These are phyloP conservation scores for Dione vanillae DNA, from an alignment of 2,888 invertebrate species.

Conservation along the genomic window DNA sequence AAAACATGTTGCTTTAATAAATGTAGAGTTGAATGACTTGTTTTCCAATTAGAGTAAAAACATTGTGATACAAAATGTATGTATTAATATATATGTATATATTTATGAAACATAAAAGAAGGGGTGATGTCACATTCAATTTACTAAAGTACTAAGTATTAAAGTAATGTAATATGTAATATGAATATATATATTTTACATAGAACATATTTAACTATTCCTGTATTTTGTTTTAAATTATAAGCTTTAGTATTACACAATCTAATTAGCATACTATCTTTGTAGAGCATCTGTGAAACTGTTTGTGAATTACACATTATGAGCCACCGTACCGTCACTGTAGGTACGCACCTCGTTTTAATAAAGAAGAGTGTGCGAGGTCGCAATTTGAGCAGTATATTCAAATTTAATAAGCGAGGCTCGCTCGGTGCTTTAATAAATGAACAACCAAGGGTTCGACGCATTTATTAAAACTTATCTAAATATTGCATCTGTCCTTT, in stretches of 20 bases:
- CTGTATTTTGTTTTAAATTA: not conserved
- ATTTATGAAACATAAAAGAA: not conserved
- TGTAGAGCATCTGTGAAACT: slow-evolving; percentile 14
- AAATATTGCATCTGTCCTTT: slow-evolving; percentile 41
- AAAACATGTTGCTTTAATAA: slow-evolving; percentile 55
- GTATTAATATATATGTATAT: not conserved
- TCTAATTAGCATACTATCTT: slow-evolving; percentile 16
- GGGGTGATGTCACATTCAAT: not conserved
- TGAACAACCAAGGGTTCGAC: slow-evolving; percentile 39
- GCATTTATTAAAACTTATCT: slow-evolving; percentile 40
- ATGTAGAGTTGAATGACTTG: slow-evolving; percentile 45
- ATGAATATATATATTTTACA: not conserved
- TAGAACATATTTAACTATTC: not conserved
- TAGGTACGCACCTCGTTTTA: slow-evolving; percentile 38
- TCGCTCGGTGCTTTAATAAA: slow-evolving; percentile 40
- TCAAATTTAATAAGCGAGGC: slow-evolving; percentile 43
- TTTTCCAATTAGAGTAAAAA: slow-evolving; percentile 13
- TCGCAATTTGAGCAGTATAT: slow-evolving; percentile 35
- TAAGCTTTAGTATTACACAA: not conserved
- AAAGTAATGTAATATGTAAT: too few species aligned
- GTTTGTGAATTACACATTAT: slow-evolving; percentile 34
- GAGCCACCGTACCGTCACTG: slow-evolving; percentile 14
- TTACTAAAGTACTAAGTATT: too few species aligned
- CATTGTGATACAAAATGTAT: not conserved
- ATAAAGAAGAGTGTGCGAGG: slow-evolving; percentile 41